phyloP scores from a whole-genome alignment of 2,113 vertebrate species.

The Oryzias curvinotus region DNA sequence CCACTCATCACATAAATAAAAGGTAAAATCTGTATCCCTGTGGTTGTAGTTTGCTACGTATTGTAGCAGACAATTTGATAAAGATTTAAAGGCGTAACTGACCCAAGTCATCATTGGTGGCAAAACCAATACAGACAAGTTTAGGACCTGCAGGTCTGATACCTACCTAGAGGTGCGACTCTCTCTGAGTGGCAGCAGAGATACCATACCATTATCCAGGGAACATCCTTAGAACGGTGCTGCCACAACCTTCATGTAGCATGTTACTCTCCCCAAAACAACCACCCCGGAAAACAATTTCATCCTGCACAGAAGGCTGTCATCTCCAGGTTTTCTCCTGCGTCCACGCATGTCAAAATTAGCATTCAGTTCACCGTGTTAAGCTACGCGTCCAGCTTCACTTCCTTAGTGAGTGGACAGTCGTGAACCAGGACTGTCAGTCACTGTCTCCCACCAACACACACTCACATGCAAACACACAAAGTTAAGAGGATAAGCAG shows the following conservation, averaged over 20 bases:
- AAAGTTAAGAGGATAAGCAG: constrained; percentile 87
- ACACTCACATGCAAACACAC: constrained; percentile 25
- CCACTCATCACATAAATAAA: too few species aligned
- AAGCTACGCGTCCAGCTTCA: constrained; percentile 40
- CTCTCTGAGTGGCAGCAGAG: constrained; percentile 84
- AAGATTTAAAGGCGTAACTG: background rate
- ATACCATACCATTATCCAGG: constrained; percentile 86
- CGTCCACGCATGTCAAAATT: background rate
- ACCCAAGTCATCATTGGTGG: background rate
- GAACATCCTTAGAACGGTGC: constrained; percentile 68
- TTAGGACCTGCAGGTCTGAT: constrained; percentile 20
- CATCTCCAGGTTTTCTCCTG: background rate
- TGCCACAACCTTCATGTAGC: constrained; percentile 35
- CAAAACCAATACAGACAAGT: too few species aligned
- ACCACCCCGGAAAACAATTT: constrained; percentile 2
- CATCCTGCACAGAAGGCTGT: background rate
- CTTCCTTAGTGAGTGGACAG: constrained; percentile 25
- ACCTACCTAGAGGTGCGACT: constrained; percentile 86
- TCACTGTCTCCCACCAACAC: constrained; percentile 42
- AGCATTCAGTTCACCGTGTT: constrained; percentile 8
- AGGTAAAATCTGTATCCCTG: too few species aligned
- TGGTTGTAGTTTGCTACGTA: too few species aligned
- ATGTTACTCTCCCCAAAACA: constrained; percentile 28
- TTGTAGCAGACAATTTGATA: background rate
- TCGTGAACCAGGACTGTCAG: constrained; percentile 24